A percentile compares a stretch with the other conserved stretches of the same genome.
phyloP scores from a whole-genome alignment of 2,797 vertebrate species.

The Siniperca undulata region DNA sequence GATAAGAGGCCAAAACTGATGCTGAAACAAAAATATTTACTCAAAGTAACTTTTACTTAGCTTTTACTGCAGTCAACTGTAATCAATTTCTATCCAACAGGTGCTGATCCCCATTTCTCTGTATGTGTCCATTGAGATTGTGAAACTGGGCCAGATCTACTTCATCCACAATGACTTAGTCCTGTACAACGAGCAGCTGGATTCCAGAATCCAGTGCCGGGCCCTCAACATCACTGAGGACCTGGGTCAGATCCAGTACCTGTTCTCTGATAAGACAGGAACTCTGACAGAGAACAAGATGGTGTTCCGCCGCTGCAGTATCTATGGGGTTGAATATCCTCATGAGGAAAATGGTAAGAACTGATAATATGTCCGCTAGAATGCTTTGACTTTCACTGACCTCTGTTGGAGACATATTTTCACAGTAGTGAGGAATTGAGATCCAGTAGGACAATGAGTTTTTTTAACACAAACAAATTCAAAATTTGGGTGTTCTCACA shows the following conservation, averaged over 20 bases:
- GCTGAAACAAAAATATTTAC: too few species aligned
- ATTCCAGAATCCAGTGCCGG: conserved; percentile 92
- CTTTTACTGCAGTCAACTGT: not conserved
- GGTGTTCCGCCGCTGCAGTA: conserved; percentile 95
- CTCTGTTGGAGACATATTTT: not conserved
- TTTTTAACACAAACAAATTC: not conserved
- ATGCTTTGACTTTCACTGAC: not conserved
- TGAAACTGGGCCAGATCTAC: conserved; percentile 95
- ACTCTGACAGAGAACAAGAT: conserved; percentile 99
- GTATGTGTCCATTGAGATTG: conserved; percentile 97
- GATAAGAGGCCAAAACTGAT: not conserved
- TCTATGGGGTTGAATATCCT: conserved; percentile 93
- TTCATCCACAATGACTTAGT: conserved; percentile 95
- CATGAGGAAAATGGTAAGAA: conserved; percentile 93
- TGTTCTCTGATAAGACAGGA: conserved; percentile 98
- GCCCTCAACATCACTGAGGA: conserved; percentile 96
- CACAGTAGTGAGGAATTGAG: not conserved
- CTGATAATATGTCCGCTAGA: not conserved
- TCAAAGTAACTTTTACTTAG: too few species aligned
- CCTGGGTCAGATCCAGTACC: conserved; percentile 94
- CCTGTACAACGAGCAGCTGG: conserved; percentile 90
- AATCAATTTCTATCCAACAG: conserved; percentile 75
- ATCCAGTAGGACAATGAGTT: not conserved
- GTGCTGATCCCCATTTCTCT: conserved; percentile 97
- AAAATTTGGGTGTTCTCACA: not conserved